Evolutionary conservation across 2,113 vertebrate genomes (phyloP).

Genomic region (Hippocampus barbouri): DNA sequence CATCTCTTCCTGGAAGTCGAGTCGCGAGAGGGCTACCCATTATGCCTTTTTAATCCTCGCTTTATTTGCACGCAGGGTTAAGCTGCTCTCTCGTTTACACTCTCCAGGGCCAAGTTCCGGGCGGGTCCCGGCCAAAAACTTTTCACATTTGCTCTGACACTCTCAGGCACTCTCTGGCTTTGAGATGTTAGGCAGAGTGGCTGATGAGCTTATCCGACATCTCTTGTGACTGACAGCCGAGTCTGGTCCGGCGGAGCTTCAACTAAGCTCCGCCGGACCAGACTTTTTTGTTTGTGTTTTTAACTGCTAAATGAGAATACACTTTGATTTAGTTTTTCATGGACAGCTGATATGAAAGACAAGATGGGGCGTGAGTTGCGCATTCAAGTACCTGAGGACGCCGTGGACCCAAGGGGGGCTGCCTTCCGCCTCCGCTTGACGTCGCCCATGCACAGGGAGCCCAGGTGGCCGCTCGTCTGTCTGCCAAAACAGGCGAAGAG

Average conservation of each 20-base stretch:
- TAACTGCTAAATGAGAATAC: background rate
- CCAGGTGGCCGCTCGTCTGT: constrained; percentile 95
- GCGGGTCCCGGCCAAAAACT: constrained; percentile 3
- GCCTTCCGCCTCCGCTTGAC: constrained; percentile 97
- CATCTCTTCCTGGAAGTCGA: constrained; percentile 32
- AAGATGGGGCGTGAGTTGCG: background rate
- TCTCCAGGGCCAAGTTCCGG: background rate
- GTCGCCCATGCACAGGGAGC: constrained; percentile 92
- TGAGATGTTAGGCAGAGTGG: constrained; percentile 10
- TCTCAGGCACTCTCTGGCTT: background rate
- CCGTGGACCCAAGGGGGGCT: constrained; percentile 83
- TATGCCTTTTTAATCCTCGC: constrained; percentile 33
- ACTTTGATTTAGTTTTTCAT: too few species aligned
- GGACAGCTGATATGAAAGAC: too few species aligned
- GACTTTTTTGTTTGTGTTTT: too few species aligned
- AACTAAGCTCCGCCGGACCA: background rate
- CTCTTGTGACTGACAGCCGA: constrained; percentile 32
- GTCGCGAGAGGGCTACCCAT: constrained; percentile 14
- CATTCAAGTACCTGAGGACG: constrained; percentile 77
- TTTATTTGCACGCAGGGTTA: constrained; percentile 20
- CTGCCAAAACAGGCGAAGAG: constrained; percentile 64
- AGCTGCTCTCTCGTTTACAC: constrained; percentile 18
- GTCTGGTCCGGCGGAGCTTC: constrained; percentile 44
- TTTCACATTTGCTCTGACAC: constrained; percentile 15
- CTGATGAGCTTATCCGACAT: constrained; percentile 43